Evolutionary conservation across 2,797 vertebrate species (phyloP).

Genomic region (Enteromius afrohamiltoni): DNA sequence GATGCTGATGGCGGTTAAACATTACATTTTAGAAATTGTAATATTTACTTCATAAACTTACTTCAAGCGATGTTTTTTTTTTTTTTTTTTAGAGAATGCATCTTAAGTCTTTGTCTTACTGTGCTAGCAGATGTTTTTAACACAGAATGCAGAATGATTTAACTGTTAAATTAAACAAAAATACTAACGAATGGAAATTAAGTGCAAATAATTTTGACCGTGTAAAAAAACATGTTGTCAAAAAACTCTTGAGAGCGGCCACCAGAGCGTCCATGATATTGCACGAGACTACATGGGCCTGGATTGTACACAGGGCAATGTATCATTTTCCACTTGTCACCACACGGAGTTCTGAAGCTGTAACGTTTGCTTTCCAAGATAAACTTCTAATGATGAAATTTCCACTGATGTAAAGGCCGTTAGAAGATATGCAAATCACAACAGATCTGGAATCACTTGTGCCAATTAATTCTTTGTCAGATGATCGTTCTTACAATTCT

Average conservation of each 20-base stretch:
- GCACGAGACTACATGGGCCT: neutral
- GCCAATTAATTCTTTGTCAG: neutral
- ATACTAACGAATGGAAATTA: neutral
- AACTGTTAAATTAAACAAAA: neutral
- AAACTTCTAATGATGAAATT: neutral
- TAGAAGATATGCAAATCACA: slow-evolving; percentile 3
- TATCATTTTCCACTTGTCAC: neutral
- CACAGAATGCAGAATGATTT: neutral
- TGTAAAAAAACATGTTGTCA: neutral
- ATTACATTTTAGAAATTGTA: too few relatives aligned
- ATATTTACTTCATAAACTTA: too few relatives aligned
- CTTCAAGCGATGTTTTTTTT: too few relatives aligned
- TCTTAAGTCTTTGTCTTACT: neutral
- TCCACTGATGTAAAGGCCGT: neutral
- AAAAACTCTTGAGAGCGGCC: neutral
- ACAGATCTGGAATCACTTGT: neutral
- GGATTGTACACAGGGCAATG: neutral
- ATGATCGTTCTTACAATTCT: neutral
- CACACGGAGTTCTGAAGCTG: neutral
- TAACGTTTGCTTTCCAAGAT: neutral
- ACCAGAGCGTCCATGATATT: neutral
- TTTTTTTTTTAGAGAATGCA: neutral
- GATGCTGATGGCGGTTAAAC: too few relatives aligned
- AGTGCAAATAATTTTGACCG: neutral
- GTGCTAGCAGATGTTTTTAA: neutral